Base-by-base conservation (phyloP, 2,888 invertebrate species). In the Atrina japonica region DNA sequence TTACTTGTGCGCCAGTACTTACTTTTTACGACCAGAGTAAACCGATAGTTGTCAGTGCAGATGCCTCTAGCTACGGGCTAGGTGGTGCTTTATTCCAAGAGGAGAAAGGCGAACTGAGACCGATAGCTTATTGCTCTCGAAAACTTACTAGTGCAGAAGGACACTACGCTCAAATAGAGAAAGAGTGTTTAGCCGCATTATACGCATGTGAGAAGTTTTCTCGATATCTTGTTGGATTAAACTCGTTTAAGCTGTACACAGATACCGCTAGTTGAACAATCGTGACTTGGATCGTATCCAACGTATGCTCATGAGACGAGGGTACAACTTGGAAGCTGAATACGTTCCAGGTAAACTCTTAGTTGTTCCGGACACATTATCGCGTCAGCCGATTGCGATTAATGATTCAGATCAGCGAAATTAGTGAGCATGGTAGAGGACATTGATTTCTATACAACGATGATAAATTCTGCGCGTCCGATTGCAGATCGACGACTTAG, bases 121-220 rank as follows among this genome's bases (percentile, higher is more conserved):
- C 55, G 9, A 30, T 35, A 2, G 35, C 30, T 0, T 55, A 16
- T 35, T 30, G 55, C 35, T 55, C 55, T 5, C 1, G 30, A 1
- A 55, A 27, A 55, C 35, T 55, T 9, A 55, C 35, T 9, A 55
- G 30, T n/a, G n/a, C 53, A 9, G 53, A 53, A n/a, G 18, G 21
- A n/a, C 27, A 69, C n/a, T 83, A 73, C 47, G 77, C 79, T 9
- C 77, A 79, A 21, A 78, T 81, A 11, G 76, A 78, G 41, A 78
- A 80, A 56, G 75, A 78, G 23, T 75, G 71, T 52, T 55, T 79
- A 1, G 76, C 77, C 1, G 21, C 60, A 18, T 72, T 77, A 7
- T 79, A 75, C 70, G 61, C 77, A 6, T 82, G 76, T 40, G 79
- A 80, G 61, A 76, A 65, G 16, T 78, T 78, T 18, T 55, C 47